A percentile compares a stretch with the other conserved stretches of the same genome.
Evolutionary conservation across 2,797 vertebrate genomes (phyloP).

Genomic region (Lithobates pipiens): DNA sequence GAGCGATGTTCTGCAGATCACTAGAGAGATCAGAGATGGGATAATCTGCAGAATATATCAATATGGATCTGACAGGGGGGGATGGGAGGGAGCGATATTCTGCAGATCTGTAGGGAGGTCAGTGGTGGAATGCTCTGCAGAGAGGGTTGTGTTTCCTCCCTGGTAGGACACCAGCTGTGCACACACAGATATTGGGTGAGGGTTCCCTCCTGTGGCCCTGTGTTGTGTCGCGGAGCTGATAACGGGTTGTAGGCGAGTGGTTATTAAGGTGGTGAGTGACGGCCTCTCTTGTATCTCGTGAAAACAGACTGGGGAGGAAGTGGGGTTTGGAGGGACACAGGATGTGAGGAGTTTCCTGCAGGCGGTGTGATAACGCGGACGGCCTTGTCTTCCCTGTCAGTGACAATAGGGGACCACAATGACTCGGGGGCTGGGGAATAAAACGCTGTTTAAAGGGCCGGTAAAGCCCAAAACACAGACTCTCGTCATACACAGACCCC

Average conservation of each 20-base stretch:
- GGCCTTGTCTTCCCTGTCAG: neutral
- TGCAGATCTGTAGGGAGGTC: neutral
- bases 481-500: no score
- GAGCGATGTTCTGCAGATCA: no score
- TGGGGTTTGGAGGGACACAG: conserved; percentile 17
- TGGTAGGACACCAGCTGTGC: no score
- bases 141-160: no score
- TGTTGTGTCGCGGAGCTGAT: conserved; percentile 1
- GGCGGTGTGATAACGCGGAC: neutral
- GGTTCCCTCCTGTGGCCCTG: no score
- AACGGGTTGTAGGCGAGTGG: neutral
- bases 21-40: no score
- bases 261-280: no score
- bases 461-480: no score
- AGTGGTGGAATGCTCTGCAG: conserved; percentile 19
- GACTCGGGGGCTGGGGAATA: no score
- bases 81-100: neutral
- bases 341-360: conserved; percentile 29
- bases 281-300: conserved; percentile 9
- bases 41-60: no score
- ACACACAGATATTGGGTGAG: neutral
- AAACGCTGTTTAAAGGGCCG: no score
- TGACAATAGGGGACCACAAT: neutral
- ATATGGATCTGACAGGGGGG: neutral
- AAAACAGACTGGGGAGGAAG: conserved; percentile 31